phyloP scores from a whole-genome alignment of 2,797 vertebrate genomes.

The Acrossocheilus fasciatus region DNA sequence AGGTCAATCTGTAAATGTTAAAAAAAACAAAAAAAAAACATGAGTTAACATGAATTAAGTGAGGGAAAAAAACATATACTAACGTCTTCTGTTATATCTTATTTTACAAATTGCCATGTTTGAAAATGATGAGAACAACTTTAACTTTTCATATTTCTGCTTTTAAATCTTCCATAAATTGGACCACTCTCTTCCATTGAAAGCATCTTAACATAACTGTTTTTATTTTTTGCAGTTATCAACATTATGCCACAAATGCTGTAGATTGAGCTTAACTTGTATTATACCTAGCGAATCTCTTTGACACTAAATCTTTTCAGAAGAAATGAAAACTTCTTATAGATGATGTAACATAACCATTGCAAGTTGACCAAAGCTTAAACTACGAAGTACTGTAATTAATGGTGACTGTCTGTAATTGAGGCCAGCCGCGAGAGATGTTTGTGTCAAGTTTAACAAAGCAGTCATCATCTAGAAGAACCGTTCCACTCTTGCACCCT shows the following conservation, averaged over 20 bases:
- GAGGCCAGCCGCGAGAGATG: constrained; percentile 12
- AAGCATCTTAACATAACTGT: not conserved
- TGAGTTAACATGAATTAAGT: not conserved
- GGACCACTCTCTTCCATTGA: not conserved
- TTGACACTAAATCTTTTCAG: not conserved
- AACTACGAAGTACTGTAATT: constrained; percentile 26
- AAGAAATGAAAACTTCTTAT: not conserved
- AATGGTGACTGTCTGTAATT: constrained; percentile 35
- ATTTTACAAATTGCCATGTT: not conserved
- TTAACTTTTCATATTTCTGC: not conserved
- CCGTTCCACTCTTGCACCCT: not conserved
- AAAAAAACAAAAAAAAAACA: not conserved
- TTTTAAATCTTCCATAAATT: not conserved
- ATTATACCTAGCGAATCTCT: not conserved
- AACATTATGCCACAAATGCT: not conserved
- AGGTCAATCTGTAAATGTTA: not conserved
- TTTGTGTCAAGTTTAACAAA: constrained; percentile 48
- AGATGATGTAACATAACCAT: not conserved
- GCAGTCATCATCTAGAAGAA: constrained; percentile 25
- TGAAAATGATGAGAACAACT: not conserved
- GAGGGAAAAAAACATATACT: not conserved
- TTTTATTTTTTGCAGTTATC: not conserved
- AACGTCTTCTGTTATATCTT: not conserved
- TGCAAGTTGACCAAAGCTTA: not conserved
- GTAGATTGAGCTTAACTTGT: not conserved